Evolutionary conservation across 30 jellyfish, hydroid and myxozoan species (phyloP), one percentile per base, ranked within the genome.

Genomic region (Calvadosia cruxmelitensis): DNA sequence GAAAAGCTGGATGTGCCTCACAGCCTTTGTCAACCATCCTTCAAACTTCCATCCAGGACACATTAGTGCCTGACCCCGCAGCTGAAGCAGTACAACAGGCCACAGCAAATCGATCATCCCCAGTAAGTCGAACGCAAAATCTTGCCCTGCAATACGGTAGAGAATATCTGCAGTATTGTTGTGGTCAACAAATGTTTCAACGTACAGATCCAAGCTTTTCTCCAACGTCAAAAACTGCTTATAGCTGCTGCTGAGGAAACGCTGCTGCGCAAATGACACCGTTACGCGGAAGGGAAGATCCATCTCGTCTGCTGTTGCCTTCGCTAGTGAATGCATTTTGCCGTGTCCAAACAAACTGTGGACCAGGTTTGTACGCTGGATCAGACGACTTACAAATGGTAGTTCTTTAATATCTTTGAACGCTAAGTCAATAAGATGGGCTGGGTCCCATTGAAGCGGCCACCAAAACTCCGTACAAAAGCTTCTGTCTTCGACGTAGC

Each of bases 181-280:
- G 25, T 13, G 23, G 30, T 64, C 63, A 23, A 2, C 20, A 10
- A 10, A 10, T 63, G 74, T 66, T 66, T 66, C 74, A 29, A 68
- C 29, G 42, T 48, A 68, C 20, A 33, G 49, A n/a, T 68, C 78
- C 27, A 68, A 1, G 69, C 78, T 68, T 25, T 34, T 25, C 36
- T 68, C 78, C n/a, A 68, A 36, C 27, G 34, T 68, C 0, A 68
- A 25, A 25, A 34, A 68, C 27, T 68, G 78, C 32, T 68, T 68
- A 57, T 68, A 68, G 48, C 78, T 68, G 49, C 71, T 33, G 68
- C 78, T 68, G 24, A 68, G 29, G 48, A 68, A 68, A 5, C 78
- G 68, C 48, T 68, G 78, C 1, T 31, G 71, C 23, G 78, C 78
- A 68, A 68, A 68, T 1, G 68, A 42, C 24, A 68, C 71, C 12